phyloP scores from a whole-genome alignment of 2,888 invertebrate species.

The Desoria tigrina region DNA sequence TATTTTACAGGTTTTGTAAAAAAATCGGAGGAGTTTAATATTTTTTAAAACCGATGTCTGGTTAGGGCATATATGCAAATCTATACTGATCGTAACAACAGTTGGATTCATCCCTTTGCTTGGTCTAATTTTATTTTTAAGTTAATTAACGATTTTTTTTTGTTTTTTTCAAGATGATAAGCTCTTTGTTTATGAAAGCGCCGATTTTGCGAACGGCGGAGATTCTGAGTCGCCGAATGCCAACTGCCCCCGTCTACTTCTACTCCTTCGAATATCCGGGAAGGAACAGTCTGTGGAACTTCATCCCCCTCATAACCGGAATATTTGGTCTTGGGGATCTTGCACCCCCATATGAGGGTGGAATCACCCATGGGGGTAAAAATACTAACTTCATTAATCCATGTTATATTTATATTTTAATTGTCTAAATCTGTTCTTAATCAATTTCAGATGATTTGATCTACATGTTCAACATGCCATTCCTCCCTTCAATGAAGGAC shows the following conservation, averaged over 20 bases:
- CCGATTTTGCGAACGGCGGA: constrained; percentile 43
- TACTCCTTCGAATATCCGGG: constrained; percentile 48
- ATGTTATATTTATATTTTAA: no score
- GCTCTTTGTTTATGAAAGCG: constrained; percentile 44
- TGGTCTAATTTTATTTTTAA: no score
- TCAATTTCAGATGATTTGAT: constrained; percentile 38
- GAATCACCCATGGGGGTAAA: constrained; percentile 35
- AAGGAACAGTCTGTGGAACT: constrained; percentile 29
- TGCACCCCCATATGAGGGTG: constrained; percentile 29
- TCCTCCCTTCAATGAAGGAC: constrained; percentile 24
- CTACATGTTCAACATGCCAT: constrained; percentile 41
- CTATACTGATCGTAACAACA: no score
- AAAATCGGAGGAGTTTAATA: constrained; percentile 2
- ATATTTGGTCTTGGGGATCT: constrained; percentile 27
- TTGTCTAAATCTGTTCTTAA: no score
- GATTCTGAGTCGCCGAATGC: constrained; percentile 35
- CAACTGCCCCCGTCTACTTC: constrained; percentile 41
- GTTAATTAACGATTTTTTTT: not conserved
- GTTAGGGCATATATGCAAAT: not conserved
- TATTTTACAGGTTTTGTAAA: no score
- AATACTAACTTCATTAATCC: not conserved
- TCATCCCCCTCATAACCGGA: constrained; percentile 26
- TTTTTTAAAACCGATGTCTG: not conserved
- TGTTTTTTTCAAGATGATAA: constrained; percentile 35
- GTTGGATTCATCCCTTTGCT: no score